Percentiles rank a stretch among this genome's conserved stretches.
Conservation (phyloP, 2,113 vertebrate species). For the Leucoraja erinaceus region DNA sequence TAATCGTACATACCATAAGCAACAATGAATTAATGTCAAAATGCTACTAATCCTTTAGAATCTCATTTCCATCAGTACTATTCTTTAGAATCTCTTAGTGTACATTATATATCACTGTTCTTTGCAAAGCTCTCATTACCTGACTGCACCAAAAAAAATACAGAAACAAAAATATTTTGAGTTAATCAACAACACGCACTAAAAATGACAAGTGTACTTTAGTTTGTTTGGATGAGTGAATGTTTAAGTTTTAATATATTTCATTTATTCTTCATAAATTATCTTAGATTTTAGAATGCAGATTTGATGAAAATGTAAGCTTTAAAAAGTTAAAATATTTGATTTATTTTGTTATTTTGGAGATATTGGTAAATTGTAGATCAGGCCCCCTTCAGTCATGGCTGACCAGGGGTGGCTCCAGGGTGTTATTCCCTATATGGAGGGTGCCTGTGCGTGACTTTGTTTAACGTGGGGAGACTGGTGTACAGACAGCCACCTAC, state of each 20-base stretch:
- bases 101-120: background rate
- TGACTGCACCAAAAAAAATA: background rate
- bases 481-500: too few relatives aligned
- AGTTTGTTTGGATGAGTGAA: background rate
- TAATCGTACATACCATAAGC: background rate
- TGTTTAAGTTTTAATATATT: background rate
- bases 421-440: too few relatives aligned
- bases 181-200: background rate
- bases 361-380: too few relatives aligned
- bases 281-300: background rate
- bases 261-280: background rate
- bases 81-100: background rate
- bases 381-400: too few relatives aligned
- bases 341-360: background rate
- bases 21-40: background rate
- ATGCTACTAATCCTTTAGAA: background rate
- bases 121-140: background rate
- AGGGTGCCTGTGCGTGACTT: too few relatives aligned
- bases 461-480: too few relatives aligned
- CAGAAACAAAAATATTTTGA: background rate
- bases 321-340: background rate
- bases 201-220: background rate
- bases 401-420: too few relatives aligned
- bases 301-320: background rate
- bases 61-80: background rate